Conservation (phyloP, 2,888 invertebrate genomes). For the Eucera pruinosa region DNA sequence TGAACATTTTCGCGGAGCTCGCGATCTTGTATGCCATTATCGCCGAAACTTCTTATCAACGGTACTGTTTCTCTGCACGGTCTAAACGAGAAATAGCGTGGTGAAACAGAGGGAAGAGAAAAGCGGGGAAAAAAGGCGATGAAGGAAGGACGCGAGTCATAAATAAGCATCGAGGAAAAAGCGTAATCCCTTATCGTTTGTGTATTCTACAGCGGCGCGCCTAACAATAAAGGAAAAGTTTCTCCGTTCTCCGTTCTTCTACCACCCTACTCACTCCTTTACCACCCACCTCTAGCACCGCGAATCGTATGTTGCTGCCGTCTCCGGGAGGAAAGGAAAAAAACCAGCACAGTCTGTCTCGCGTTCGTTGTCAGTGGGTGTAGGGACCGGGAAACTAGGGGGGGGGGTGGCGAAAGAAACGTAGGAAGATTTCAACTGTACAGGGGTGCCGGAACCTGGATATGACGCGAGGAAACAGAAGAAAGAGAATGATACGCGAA, state of each 20-base stretch:
- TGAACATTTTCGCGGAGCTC: constrained; percentile 9
- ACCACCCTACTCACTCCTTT: constrained; percentile 3
- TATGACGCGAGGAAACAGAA: constrained; percentile 17
- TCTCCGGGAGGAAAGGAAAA: constrained; percentile 14
- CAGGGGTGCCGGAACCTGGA: neutral
- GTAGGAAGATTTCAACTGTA: constrained; percentile 22
- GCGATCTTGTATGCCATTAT: constrained; percentile 36
- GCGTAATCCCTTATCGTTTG: constrained; percentile 66
- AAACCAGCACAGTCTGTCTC: constrained; percentile 41
- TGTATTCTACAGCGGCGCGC: constrained; percentile 50
- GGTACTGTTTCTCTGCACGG: constrained; percentile 14
- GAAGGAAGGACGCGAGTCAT: constrained; percentile 48
- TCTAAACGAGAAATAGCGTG: constrained; percentile 15
- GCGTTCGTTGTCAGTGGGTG: constrained; percentile 1
- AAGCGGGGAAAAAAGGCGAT: constrained; percentile 13
- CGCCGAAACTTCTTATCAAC: constrained; percentile 51
- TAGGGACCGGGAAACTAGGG: neutral
- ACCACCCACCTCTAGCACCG: neutral
- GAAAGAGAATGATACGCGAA: neutral
- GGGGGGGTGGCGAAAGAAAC: constrained; percentile 17
- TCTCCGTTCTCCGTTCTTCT: constrained; percentile 34
- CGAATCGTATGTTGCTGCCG: constrained; percentile 39
- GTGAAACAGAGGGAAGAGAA: constrained; percentile 27
- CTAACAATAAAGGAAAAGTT: constrained; percentile 56
- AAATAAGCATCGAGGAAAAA: constrained; percentile 63